phyloP scores from a whole-genome alignment of 2,888 invertebrate genomes.

The Elaeidobius kamerunicus region DNA sequence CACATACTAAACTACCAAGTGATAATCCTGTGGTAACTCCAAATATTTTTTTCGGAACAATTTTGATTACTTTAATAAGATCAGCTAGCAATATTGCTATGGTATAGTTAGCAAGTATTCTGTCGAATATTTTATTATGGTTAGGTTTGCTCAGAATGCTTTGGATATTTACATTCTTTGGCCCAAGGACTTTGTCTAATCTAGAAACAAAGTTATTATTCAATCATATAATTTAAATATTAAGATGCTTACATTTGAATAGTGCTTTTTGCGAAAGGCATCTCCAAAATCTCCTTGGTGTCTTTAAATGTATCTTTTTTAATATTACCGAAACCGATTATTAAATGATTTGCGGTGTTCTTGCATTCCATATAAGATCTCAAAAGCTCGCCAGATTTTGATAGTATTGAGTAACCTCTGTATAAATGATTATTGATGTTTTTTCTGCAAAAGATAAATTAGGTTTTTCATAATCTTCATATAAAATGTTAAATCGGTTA shows the following conservation, averaged over 20 bases:
- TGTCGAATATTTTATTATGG: not conserved
- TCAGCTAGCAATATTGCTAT: conserved; percentile 55
- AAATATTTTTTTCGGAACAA: conserved; percentile 34
- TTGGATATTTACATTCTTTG: conserved; percentile 13
- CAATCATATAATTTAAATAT: not conserved
- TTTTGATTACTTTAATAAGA: conserved; percentile 51
- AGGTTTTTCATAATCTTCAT: conserved; percentile 15
- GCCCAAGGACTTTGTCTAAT: conserved; percentile 62
- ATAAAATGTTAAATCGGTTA: conserved; percentile 1
- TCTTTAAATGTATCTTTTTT: conserved; percentile 86
- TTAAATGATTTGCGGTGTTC: not conserved
- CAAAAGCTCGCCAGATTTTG: conserved; percentile 40
- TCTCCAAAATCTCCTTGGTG: conserved; percentile 70
- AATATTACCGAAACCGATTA: conserved; percentile 84
- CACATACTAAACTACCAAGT: conserved; percentile 86
- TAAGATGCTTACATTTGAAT: conserved; percentile 49
- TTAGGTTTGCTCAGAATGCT: conserved; percentile 5
- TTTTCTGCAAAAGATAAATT: conserved; percentile 50
- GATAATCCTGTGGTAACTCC: conserved; percentile 61
- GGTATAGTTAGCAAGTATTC: conserved; percentile 46
- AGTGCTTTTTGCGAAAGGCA: conserved; percentile 70
- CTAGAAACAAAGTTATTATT: not conserved
- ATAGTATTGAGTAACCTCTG: conserved; percentile 65
- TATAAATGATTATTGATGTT: conserved; percentile 38
- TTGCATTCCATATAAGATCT: conserved; percentile 18